Evolutionary conservation across 2,113 vertebrate species (phyloP).

Genomic region (Chroicocephalus ridibundus): DNA sequence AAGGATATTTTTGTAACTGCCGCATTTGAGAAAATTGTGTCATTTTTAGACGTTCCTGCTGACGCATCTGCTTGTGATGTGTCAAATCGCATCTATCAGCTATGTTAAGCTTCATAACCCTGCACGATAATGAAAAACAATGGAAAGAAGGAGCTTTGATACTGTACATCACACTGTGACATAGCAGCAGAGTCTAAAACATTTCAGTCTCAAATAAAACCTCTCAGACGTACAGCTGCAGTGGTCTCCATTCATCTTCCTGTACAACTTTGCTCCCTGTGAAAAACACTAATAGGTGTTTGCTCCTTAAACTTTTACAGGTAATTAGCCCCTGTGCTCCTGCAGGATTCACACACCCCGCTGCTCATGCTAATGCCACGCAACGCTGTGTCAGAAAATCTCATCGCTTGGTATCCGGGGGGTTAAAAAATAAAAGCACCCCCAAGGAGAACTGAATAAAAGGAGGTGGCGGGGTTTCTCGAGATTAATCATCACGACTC

Average conservation of each 20-base stretch:
- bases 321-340: conserved; percentile 39
- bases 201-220: conserved; percentile 6
- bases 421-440: neutral
- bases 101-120: neutral
- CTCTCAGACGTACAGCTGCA: neutral
- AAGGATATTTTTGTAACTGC: neutral
- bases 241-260: neutral
- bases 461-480: neutral
- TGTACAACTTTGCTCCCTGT: neutral
- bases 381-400: conserved; percentile 6
- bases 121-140: neutral
- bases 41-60: neutral
- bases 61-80: neutral
- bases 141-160: neutral
- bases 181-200: neutral
- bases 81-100: neutral
- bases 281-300: neutral
- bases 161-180: neutral
- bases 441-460: neutral
- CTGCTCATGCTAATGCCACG: neutral
- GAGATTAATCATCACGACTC: conserved; percentile 19
- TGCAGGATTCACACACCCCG: neutral
- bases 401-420: neutral
- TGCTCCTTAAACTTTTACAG: conserved; percentile 32
- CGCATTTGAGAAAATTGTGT: neutral